Conservation (phyloP, 2,888 invertebrate genomes). For the Gandaritis pyraliata region DNA sequence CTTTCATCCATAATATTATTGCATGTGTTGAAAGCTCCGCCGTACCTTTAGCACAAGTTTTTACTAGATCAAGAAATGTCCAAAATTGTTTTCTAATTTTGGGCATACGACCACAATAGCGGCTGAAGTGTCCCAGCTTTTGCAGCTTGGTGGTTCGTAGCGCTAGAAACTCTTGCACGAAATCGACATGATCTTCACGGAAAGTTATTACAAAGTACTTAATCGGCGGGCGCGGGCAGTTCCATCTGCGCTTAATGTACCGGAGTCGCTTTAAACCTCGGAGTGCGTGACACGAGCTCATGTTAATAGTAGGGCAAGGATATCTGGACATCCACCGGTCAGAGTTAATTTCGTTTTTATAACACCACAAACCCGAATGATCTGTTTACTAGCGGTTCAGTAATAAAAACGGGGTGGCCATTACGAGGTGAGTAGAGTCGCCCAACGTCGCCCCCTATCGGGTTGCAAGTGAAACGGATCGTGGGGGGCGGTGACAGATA, state of each 20-base stretch:
- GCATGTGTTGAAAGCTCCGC: constrained; percentile 5
- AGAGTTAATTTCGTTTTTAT: constrained; percentile 84
- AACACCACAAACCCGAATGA: constrained; percentile 84
- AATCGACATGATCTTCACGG: constrained; percentile 17
- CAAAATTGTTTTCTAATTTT: no score
- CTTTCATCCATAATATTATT: constrained; percentile 12
- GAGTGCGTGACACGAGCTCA: constrained; percentile 69
- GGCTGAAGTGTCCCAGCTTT: no score
- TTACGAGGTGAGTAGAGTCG: constrained; percentile 75
- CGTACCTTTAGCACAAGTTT: constrained; percentile 3
- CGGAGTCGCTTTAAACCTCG: constrained; percentile 61
- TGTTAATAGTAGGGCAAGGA: constrained; percentile 72
- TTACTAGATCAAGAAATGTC: neutral
- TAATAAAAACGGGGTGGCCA: constrained; percentile 83
- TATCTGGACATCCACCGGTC: constrained; percentile 78
- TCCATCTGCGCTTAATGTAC: constrained; percentile 53
- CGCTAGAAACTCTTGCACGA: constrained; percentile 4
- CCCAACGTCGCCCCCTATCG: constrained; percentile 81
- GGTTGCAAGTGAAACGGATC: constrained; percentile 82
- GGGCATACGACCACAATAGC: no score
- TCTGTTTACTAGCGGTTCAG: constrained; percentile 85
- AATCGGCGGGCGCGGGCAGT: constrained; percentile 39
- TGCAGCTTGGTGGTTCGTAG: neutral
- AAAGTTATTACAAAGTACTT: constrained; percentile 48
- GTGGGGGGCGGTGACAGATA: constrained; percentile 81